phyloP scores from a whole-genome alignment of 2,113 vertebrate species.

The Esox niger region DNA sequence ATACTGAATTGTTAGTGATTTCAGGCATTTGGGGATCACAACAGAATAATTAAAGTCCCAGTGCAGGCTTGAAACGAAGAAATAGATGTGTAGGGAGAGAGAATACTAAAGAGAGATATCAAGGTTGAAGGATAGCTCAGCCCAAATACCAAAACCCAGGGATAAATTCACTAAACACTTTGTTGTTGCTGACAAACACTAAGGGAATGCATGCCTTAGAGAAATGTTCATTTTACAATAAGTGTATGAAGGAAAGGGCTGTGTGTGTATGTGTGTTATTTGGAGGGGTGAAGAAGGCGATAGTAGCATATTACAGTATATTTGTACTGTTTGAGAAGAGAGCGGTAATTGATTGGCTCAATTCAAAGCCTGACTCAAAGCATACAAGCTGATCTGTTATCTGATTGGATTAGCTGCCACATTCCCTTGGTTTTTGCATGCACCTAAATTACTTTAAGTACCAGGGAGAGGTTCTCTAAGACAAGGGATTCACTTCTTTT shows the following conservation, averaged over 20 bases:
- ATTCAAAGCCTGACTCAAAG: conserved; percentile 65
- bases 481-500: conserved; percentile 29
- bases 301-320: background rate
- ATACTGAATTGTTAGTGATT: background rate
- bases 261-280: background rate
- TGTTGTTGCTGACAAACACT: no score
- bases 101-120: background rate
- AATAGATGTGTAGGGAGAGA: background rate
- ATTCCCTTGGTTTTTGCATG: conserved; percentile 52
- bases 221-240: no score
- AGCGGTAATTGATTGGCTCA: conserved; percentile 73
- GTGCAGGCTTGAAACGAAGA: background rate
- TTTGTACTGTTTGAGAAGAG: background rate
- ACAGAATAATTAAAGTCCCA: background rate
- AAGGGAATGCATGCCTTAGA: no score
- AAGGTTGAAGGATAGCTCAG: background rate
- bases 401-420: conserved; percentile 65
- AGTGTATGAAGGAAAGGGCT: no score
- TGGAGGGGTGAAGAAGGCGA: no score
- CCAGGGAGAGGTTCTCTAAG: conserved; percentile 46
- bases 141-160: background rate
- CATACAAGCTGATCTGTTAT: conserved; percentile 68
- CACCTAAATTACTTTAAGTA: conserved; percentile 47
- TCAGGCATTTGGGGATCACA: background rate
- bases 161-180: no score